Conservation (phyloP, 2,797 vertebrate species). For the Mus minutoides region DNA sequence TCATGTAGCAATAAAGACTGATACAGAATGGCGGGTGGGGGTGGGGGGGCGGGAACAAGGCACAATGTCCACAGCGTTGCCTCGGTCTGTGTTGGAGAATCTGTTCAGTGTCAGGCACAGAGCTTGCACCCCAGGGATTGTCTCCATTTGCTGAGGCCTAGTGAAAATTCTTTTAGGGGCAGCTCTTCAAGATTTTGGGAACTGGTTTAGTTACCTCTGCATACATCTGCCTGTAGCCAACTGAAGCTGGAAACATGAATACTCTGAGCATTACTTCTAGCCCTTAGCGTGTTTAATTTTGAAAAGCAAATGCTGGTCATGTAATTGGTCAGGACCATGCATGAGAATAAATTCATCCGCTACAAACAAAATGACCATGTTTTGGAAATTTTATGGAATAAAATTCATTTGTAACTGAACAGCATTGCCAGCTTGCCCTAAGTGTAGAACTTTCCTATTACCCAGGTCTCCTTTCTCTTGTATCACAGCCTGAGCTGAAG, state of each 20-base stretch:
- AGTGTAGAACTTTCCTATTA: not conserved
- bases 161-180: not conserved
- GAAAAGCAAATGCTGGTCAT: not conserved
- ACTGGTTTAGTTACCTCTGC: not conserved
- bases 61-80: not conserved
- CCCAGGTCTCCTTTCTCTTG: not conserved
- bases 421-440: not conserved
- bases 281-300: not conserved
- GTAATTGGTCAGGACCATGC: not conserved
- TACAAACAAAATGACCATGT: not conserved
- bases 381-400: constrained; percentile 14
- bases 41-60: not conserved
- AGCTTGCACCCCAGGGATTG: not conserved
- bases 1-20: not conserved
- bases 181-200: not conserved
- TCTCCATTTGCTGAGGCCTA: not conserved
- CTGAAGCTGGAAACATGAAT: not conserved
- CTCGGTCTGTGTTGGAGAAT: not conserved
- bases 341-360: not conserved
- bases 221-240: not conserved
- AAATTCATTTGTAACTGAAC: not conserved
- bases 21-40: not conserved
- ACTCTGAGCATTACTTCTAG: not conserved
- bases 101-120: not conserved
- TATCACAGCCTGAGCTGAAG: not conserved